A percentile compares a stretch with the other conserved stretches of the same genome.
phyloP scores from a whole-genome alignment of 2,888 invertebrate genomes.

The Ophonus ardosiacus region DNA sequence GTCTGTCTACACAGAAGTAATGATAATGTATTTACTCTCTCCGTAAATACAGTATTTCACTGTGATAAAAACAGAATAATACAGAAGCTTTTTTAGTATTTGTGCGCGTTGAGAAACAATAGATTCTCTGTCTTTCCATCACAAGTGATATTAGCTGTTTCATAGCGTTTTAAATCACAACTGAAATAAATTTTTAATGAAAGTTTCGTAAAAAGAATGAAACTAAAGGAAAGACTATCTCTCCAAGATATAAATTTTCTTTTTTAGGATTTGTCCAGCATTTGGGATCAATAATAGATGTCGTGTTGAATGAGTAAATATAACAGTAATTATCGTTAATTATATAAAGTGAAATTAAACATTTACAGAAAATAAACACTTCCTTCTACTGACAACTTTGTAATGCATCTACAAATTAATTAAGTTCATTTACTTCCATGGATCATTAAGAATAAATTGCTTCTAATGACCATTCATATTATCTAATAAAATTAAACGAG shows the following conservation, averaged over 20 bases:
- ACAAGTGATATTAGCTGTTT: background rate
- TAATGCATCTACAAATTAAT: constrained; percentile 19
- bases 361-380: constrained; percentile 28
- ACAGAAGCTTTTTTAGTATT: background rate
- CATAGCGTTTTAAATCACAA: background rate
- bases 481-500: constrained; percentile 10
- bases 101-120: background rate
- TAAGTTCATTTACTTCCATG: constrained; percentile 2
- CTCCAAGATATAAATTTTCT: background rate
- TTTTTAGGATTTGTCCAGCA: background rate
- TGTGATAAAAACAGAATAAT: background rate
- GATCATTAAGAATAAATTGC: constrained; percentile 4
- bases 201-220: background rate
- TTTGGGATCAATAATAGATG: background rate
- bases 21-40: constrained; percentile 10
- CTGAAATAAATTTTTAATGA: background rate
- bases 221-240: background rate
- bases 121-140: background rate
- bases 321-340: background rate
- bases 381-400: background rate
- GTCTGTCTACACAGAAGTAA: constrained; percentile 20
- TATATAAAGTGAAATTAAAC: constrained; percentile 21
- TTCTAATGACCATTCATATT: constrained; percentile 13
- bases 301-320: background rate
- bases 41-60: background rate